A percentile compares a stretch with the other conserved stretches of the same genome.
phyloP scores from a whole-genome alignment of 2,113 vertebrate genomes.

The Calidris pygmaea region DNA sequence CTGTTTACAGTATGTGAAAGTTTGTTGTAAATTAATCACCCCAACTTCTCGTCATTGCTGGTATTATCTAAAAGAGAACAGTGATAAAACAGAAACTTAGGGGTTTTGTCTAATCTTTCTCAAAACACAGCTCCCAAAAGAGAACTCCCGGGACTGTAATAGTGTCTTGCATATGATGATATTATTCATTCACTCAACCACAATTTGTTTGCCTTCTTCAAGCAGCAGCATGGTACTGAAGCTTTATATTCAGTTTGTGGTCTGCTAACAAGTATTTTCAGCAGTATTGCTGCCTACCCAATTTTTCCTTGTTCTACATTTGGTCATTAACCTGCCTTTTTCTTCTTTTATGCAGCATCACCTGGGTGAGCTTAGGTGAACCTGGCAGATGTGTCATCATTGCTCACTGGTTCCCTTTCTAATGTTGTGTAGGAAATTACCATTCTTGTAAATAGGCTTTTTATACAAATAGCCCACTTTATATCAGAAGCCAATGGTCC shows the following conservation, averaged over 20 bases:
- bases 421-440: background rate
- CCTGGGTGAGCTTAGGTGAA: background rate
- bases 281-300: background rate
- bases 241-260: background rate
- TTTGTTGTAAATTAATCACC: background rate
- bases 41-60: background rate
- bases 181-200: background rate
- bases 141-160: background rate
- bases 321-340: background rate
- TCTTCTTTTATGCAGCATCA: background rate
- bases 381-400: background rate
- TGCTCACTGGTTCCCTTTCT: background rate
- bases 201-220: background rate
- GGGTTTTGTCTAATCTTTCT: background rate
- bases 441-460: slow-evolving; percentile 28
- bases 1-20: too few species aligned
- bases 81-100: background rate
- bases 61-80: background rate
- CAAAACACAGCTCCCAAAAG: background rate
- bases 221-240: background rate
- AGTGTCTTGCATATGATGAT: background rate
- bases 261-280: background rate
- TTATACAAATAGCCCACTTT: slow-evolving; percentile 47
- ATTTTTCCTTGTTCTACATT: background rate
- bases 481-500: slow-evolving; percentile 49